Conservation (phyloP, 2,797 vertebrate genomes). For the Cirrhinus mrigala region DNA sequence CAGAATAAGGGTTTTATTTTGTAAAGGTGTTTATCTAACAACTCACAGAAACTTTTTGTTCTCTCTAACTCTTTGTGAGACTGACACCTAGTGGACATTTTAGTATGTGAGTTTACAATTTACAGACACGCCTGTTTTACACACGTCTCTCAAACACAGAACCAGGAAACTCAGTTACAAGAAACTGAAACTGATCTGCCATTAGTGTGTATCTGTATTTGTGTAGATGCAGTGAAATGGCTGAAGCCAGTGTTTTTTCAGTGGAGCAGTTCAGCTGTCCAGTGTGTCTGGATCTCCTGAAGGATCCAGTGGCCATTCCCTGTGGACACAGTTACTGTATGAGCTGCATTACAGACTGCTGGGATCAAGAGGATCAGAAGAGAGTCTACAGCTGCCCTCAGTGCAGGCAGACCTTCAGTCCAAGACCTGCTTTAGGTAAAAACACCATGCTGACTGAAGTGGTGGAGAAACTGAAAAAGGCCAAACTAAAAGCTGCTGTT, state of each 20-base stretch:
- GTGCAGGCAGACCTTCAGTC: conserved; percentile 31
- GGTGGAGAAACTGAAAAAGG: background rate
- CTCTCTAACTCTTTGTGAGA: background rate
- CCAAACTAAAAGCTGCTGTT: background rate
- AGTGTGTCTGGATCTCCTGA: conserved; percentile 33
- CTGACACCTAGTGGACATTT: conserved; percentile 9
- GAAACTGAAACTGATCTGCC: background rate
- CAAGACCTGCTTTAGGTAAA: background rate
- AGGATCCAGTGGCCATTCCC: conserved; percentile 14
- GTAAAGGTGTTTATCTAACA: too few relatives aligned
- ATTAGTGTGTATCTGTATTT: background rate
- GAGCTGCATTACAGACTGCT: conserved; percentile 40
- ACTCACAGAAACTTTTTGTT: background rate
- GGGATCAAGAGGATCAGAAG: conserved; percentile 41
- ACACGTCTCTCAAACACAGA: background rate
- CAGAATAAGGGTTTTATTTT: too few relatives aligned
- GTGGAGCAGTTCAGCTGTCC: conserved; percentile 21
- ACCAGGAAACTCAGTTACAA: background rate
- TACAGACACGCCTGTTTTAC: background rate
- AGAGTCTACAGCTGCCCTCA: conserved; percentile 24
- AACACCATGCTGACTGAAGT: background rate
- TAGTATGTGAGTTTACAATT: background rate
- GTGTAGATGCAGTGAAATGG: background rate
- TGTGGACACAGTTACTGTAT: conserved; percentile 47
- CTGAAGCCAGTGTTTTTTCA: background rate